Evolutionary conservation across 2,888 invertebrate genomes (phyloP).

Genomic region (Biston betularia): DNA sequence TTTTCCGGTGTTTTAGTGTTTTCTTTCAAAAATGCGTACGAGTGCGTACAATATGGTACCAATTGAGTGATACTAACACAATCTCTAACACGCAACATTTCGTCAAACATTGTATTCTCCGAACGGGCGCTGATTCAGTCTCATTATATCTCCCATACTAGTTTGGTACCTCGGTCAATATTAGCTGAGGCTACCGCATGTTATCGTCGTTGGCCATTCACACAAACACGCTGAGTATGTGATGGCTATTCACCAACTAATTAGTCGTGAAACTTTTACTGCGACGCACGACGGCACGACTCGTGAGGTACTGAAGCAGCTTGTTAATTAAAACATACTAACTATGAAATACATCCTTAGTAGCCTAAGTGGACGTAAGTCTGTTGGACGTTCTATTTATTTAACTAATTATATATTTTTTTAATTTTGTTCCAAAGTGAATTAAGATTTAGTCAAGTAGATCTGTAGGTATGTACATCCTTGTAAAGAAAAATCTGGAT

Average conservation of each 20-base stretch:
- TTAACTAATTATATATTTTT: too few species aligned
- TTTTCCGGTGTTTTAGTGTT: too few species aligned
- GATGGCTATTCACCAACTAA: slow-evolving; percentile 50
- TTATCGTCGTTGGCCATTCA: slow-evolving; percentile 48
- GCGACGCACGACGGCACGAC: too few species aligned
- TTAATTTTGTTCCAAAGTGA: too few species aligned
- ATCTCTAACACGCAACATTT: not conserved
- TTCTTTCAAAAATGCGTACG: too few species aligned
- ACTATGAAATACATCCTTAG: not conserved
- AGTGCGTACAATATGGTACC: too few species aligned
- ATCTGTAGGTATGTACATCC: too few species aligned
- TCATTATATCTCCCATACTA: slow-evolving; percentile 12
- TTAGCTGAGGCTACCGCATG: slow-evolving; percentile 47
- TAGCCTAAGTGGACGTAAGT: too few species aligned
- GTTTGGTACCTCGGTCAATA: slow-evolving; percentile 30
- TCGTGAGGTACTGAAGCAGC: slow-evolving; percentile 5
- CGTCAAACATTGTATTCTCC: slow-evolving; percentile 4
- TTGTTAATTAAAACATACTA: not conserved
- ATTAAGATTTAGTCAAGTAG: too few species aligned
- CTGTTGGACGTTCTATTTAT: too few species aligned
- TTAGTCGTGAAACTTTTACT: slow-evolving; percentile 63
- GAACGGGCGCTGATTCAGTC: slow-evolving; percentile 1
- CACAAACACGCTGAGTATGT: slow-evolving; percentile 47
- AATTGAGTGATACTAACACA: not conserved
- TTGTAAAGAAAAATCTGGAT: too few species aligned